Conservation (phyloP, 2,797 vertebrate genomes). For the Podarcis lilfordi region DNA sequence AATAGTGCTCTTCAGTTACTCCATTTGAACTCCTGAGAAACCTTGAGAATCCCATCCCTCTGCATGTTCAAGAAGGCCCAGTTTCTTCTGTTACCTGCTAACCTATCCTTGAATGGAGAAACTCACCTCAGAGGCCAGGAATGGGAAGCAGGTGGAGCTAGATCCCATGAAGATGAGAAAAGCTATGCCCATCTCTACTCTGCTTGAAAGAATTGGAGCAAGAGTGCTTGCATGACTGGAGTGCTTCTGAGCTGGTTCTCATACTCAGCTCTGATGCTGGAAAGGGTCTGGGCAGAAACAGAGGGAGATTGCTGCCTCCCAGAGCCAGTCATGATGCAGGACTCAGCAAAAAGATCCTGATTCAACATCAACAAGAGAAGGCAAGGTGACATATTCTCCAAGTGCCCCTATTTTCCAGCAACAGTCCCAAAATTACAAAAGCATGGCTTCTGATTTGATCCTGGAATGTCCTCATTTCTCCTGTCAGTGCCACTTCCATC, state of each 20-base stretch:
- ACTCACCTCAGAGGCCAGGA: no score
- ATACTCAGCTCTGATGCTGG: neutral
- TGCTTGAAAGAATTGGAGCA: neutral
- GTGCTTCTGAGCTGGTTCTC: neutral
- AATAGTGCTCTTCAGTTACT: no score
- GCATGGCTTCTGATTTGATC: no score
- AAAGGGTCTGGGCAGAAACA: no score
- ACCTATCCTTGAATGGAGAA: neutral
- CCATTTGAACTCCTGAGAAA: neutral
- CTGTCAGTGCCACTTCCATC: no score
- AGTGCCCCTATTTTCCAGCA: no score
- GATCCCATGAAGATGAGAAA: neutral
- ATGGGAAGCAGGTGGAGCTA: neutral
- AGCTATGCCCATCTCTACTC: neutral
- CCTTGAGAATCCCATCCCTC: neutral
- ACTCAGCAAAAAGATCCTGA: neutral
- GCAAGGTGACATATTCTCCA: neutral
- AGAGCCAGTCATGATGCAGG: neutral
- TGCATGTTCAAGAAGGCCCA: neutral
- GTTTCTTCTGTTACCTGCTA: neutral
- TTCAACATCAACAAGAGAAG: neutral
- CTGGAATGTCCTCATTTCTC: no score
- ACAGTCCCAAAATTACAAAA: no score
- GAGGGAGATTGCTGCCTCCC: neutral
- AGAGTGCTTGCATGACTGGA: neutral